Evolutionary conservation across 1,140 invertebrate species (phyloP).

Genomic region (Pinna nobilis): DNA sequence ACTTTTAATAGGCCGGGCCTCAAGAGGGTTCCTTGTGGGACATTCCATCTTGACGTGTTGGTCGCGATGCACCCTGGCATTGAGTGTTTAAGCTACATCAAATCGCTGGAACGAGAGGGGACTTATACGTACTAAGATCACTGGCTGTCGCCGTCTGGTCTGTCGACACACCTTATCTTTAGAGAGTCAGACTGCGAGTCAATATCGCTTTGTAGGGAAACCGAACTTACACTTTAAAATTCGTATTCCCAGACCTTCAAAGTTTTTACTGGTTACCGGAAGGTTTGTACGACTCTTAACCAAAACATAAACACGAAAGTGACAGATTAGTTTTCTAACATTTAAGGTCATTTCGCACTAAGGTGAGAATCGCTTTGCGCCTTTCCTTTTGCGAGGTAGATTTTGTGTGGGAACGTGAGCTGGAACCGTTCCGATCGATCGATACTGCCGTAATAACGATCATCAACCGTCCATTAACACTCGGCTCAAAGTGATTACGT

Average conservation of each 20-base stretch:
- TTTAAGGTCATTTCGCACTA: constrained; percentile 14
- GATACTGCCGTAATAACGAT: background rate
- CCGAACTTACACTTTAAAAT: constrained; percentile 12
- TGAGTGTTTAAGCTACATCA: constrained; percentile 8
- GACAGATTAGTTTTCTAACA: background rate
- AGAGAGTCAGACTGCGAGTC: constrained; percentile 41
- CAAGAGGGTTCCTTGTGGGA: constrained; percentile 20
- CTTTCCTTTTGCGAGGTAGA: no score
- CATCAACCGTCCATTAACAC: background rate
- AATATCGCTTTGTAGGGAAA: constrained; percentile 42
- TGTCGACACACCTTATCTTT: constrained; percentile 32
- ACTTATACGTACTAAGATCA: constrained; percentile 15
- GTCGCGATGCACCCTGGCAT: constrained; percentile 36
- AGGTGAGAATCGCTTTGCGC: constrained; percentile 12
- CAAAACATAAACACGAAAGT: constrained; percentile 10
- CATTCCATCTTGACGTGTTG: constrained; percentile 18
- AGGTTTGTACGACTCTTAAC: constrained; percentile 1
- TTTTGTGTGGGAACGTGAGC: constrained; percentile 1
- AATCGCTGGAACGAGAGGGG: constrained; percentile 31
- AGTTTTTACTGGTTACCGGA: background rate
- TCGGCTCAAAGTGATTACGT: constrained; percentile 10
- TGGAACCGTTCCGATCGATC: background rate
- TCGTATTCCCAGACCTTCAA: constrained; percentile 15
- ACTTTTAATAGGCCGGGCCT: constrained; percentile 47
- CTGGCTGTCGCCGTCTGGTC: constrained; percentile 38